Evolutionary conservation across 2,113 vertebrate species (phyloP).

Genomic region (Cranoglanis bouderius): DNA sequence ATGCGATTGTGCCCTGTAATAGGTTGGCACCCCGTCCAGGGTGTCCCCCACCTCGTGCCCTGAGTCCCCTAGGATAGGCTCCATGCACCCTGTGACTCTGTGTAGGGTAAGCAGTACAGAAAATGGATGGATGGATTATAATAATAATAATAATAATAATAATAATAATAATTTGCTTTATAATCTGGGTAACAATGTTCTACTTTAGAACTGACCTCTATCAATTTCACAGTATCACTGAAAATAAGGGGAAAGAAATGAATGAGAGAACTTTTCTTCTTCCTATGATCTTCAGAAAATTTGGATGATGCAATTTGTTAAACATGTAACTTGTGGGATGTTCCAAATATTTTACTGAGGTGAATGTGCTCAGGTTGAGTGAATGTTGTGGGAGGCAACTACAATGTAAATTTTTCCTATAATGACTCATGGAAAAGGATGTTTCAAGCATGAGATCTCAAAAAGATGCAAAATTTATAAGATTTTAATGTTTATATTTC

Average conservation of each 20-base stretch:
- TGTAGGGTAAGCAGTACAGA: no score
- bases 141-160: background rate
- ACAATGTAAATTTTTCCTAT: background rate
- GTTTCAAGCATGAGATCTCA: background rate
- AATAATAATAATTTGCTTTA: no score
- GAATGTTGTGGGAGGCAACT: background rate
- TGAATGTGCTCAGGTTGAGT: background rate
- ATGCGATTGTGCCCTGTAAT: no score
- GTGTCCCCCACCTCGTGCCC: no score
- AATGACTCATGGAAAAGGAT: background rate
- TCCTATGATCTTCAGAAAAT: background rate
- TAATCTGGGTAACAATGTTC: no score
- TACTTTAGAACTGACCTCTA: no score
- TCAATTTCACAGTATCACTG: no score
- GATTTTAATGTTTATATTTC: background rate
- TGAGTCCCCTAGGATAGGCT: no score
- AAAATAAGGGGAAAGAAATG: background rate
- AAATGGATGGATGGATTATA: no score
- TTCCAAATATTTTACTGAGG: background rate
- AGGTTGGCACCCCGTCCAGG: no score
- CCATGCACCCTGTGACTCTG: no score
- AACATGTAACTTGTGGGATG: background rate
- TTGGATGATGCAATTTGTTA: background rate
- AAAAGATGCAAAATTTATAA: background rate
- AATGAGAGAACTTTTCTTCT: background rate